Base-by-base conservation (phyloP, 2,797 vertebrate species). In the Podarcis lilfordi region DNA sequence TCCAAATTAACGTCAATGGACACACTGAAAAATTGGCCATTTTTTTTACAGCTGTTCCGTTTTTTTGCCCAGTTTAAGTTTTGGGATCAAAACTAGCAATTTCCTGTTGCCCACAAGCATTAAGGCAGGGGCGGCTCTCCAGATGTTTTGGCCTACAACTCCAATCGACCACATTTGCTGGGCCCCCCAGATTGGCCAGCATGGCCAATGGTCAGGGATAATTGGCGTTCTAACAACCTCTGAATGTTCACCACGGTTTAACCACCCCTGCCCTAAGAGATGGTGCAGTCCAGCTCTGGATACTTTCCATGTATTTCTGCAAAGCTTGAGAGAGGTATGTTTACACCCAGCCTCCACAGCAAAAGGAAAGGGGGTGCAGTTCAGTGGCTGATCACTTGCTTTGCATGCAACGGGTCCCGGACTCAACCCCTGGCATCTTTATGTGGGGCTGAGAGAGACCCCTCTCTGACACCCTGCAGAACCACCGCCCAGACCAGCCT, bases 1-100 rank as follows among this genome's bases (percentile, higher is more conserved):
- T 92, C 93, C 89, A 92, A 96, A 93, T 94, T 91, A 93, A 95
- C 92, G 95, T 95, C 94, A 95, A 95, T 93, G 92, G 91, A 23
- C 84, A 94, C 94, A n/a, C 93, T 95, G 93, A 96, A 97, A 64
- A 95, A 92, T 83, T 86, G 80, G 90, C 94, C 93, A 37, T 93
- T 95, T 95, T 95, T 95, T 87, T 91, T 93, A 82, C 35, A n/a
- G 27, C 21, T 77, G 32, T 25, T 68, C 61, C 37, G 3, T 1
- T 85, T 40, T 50, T 5, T 85, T n/a, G 77, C 27, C 55, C 55
- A 2, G 1, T 68, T 83, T 80, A 27, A 21, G 21, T 61, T 61
- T 61, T 5, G 19, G 61, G 21, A 64, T 64, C 61, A 23, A 23
- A 64, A 64, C 61, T 64, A 64, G 17, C 61, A 23, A 64, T 64